Evolutionary conservation across 2,888 invertebrate species (phyloP).

Genomic region (Gari tellinella): DNA sequence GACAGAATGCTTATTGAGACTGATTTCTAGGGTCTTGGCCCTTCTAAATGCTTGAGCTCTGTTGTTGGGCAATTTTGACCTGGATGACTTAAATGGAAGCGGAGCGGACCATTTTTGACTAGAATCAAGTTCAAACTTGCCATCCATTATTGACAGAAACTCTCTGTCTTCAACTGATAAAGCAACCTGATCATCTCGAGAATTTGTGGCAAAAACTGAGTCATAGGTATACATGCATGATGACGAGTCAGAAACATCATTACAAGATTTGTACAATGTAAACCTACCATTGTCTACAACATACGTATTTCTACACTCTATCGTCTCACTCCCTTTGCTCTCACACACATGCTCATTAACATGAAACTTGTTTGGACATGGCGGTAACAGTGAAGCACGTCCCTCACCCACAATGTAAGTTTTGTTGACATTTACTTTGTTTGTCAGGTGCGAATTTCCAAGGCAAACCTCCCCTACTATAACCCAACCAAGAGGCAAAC

Average conservation of each 20-base stretch:
- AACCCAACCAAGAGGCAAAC: constrained; percentile 25
- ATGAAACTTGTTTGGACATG: constrained; percentile 17
- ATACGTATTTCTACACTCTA: constrained; percentile 9
- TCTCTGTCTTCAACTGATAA: constrained; percentile 22
- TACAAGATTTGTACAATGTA: constrained; percentile 20
- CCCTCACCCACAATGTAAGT: constrained; percentile 13
- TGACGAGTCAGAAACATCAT: background rate
- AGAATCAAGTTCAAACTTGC: constrained; percentile 22
- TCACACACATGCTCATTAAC: constrained; percentile 1
- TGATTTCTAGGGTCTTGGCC: constrained; percentile 16
- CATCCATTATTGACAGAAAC: constrained; percentile 28
- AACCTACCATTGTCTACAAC: constrained; percentile 18
- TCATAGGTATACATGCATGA: constrained; percentile 2
- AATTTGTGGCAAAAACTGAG: background rate
- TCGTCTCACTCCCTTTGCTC: background rate
- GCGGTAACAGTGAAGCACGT: constrained; percentile 11
- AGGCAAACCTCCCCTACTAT: constrained; percentile 19
- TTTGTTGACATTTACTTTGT: constrained; percentile 19
- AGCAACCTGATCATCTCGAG: constrained; percentile 4
- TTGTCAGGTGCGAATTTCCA: constrained; percentile 4
- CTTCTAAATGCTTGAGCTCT: constrained; percentile 25
- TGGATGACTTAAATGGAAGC: constrained; percentile 27
- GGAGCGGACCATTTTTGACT: constrained; percentile 22
- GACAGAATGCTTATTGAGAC: constrained; percentile 24
- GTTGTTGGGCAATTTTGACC: constrained; percentile 39